Conservation (phyloP, 2,888 invertebrate genomes). For the Fissipunctia ypsillon region DNA sequence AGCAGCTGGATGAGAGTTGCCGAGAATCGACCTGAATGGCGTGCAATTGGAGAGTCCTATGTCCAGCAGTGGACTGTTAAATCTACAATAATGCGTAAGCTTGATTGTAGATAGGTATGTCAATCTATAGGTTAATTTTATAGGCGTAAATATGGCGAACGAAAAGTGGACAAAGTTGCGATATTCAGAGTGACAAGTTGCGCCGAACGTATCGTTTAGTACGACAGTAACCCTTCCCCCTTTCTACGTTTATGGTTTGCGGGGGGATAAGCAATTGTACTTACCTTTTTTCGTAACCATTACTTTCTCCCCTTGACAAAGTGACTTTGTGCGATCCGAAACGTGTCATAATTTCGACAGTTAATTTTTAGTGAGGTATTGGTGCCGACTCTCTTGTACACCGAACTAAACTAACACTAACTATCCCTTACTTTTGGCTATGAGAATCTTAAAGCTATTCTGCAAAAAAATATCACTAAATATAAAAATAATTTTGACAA, state of each 20-base stretch:
- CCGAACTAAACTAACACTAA: no score
- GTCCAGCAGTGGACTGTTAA: background rate
- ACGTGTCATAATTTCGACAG: background rate
- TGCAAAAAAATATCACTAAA: no score
- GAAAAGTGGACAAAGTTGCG: conserved; percentile 1
- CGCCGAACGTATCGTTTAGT: conserved; percentile 24
- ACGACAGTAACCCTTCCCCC: conserved; percentile 22
- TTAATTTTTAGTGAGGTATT: background rate
- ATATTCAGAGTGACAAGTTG: background rate
- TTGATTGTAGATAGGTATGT: background rate
- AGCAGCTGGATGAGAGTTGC: background rate
- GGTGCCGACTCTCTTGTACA: no score
- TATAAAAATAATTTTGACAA: no score
- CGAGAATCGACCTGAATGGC: background rate
- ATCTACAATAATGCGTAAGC: background rate
- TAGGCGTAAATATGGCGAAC: background rate
- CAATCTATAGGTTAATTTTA: background rate
- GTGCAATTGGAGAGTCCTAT: no score
- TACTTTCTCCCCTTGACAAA: conserved; percentile 20
- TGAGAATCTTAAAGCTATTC: no score
- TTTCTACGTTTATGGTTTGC: conserved; percentile 22
- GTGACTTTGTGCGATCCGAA: conserved; percentile 15
- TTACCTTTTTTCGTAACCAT: conserved; percentile 15
- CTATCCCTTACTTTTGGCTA: no score
- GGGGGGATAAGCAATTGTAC: conserved; percentile 44